phyloP scores from a whole-genome alignment of 2,113 vertebrate genomes.

The Actenoides hombroni region DNA sequence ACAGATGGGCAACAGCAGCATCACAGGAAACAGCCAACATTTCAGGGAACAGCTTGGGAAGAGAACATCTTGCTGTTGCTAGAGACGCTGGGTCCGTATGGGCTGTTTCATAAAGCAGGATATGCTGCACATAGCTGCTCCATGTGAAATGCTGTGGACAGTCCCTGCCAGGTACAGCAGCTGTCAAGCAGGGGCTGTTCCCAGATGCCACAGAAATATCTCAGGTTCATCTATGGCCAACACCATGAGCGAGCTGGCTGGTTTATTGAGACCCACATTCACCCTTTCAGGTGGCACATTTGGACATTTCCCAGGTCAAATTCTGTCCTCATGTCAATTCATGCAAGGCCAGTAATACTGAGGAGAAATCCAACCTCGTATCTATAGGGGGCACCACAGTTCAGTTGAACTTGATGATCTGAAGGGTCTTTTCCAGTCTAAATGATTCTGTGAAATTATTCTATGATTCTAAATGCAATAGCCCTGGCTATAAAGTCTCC shows the following conservation, averaged over 20 bases:
- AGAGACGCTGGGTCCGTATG: accelerated
- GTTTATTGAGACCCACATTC: background rate
- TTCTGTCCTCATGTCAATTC: background rate
- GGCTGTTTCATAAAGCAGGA: background rate
- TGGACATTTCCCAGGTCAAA: background rate
- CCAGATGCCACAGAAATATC: background rate
- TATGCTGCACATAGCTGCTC: background rate
- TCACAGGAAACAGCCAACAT: background rate
- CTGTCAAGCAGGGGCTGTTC: background rate
- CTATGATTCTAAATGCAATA: background rate
- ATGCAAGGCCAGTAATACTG: background rate
- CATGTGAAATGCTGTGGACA: accelerated
- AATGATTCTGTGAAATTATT: background rate
- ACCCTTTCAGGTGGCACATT: background rate
- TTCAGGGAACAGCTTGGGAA: background rate
- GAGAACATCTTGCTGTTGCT: background rate
- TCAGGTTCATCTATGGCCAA: background rate
- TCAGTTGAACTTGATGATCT: background rate
- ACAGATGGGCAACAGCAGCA: background rate
- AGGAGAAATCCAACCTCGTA: background rate
- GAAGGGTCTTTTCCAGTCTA: background rate
- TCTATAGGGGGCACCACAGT: background rate
- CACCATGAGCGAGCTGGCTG: background rate
- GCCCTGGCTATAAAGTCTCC: background rate
- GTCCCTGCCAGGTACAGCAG: background rate